A percentile compares a stretch with the other conserved stretches of the same genome.
phyloP scores from a whole-genome alignment of 2,797 vertebrate species.

The Girardinus metallicus region DNA sequence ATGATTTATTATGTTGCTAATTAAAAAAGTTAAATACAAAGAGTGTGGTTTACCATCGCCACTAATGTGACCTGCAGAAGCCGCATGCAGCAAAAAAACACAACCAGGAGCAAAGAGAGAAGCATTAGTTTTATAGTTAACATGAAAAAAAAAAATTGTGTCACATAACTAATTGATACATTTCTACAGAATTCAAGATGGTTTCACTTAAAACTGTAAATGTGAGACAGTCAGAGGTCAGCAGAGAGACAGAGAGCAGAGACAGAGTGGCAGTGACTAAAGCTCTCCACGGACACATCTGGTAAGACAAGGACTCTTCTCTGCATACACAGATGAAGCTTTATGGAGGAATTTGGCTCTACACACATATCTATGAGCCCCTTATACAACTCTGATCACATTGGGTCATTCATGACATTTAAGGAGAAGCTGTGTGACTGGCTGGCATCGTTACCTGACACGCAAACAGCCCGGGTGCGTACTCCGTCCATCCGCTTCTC shows the following conservation, averaged over 20 bases:
- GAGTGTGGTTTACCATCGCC: slow-evolving; percentile 76
- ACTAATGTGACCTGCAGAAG: slow-evolving; percentile 76
- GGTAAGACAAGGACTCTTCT: slow-evolving; percentile 75
- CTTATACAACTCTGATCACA: slow-evolving; percentile 48
- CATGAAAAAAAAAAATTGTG: not conserved
- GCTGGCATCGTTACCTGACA: slow-evolving; percentile 88
- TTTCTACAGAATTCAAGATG: not conserved
- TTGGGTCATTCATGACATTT: slow-evolving; percentile 61
- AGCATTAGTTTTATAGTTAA: slow-evolving; percentile 50
- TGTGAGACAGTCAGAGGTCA: slow-evolving; percentile 53
- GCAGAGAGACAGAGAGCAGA: slow-evolving; percentile 43
- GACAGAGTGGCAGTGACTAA: slow-evolving; percentile 67
- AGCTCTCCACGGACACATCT: slow-evolving; percentile 73
- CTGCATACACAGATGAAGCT: slow-evolving; percentile 68
- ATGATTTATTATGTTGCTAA: slow-evolving; percentile 17
- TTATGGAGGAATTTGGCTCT: slow-evolving; percentile 55
- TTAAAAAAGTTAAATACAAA: slow-evolving; percentile 42
- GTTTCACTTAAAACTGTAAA: slow-evolving; percentile 23
- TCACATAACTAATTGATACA: not conserved
- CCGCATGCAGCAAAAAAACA: slow-evolving; percentile 61
- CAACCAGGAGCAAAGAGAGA: slow-evolving; percentile 42
- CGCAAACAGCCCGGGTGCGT: slow-evolving; percentile 89
- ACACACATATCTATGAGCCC: slow-evolving; percentile 55
- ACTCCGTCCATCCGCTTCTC: slow-evolving; percentile 86
- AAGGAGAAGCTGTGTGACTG: slow-evolving; percentile 32